Evolutionary conservation across 1,140 invertebrate species (phyloP), one percentile per base, ranked within the genome.

Genomic region (Brachionus sp.): DNA sequence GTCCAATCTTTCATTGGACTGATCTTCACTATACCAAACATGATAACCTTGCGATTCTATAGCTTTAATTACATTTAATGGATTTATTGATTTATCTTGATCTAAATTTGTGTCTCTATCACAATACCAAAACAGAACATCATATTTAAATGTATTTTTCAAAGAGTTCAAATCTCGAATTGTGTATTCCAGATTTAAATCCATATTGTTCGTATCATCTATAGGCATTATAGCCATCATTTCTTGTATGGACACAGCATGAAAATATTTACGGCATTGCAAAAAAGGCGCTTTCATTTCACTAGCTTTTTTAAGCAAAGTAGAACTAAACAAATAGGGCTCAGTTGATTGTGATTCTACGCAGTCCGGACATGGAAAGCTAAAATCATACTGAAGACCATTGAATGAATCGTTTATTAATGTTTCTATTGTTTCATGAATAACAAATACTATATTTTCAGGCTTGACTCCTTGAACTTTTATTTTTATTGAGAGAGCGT

Each of bases 181-280:
- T 84, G 86, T 85, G 70, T 86, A 85, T 50, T 87, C 87, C 6
- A 88, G 85, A 53, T 88, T 87, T 19, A 86, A 83, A 84, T 88
- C 88, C 86, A 87, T 87, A 64, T 87, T 86, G 12, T 84, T 84
- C 70, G 84, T 86, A 68, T 84, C 86, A 84, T 87, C 85, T 3
- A 86, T 84, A 39, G 88, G 88, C 85, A 87, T 86, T 42, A 86
- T 84, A 44, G 85, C 87, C 25, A 53, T 29, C 77, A 88, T 84
- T 84, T 88, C 87, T 7, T 85, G 84, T 85, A 89, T 86, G 3
- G 88, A 87, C 4, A 88, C 84, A 57, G 86, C 86, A 85, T 89
- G 88, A 85, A 89, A 89, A 78, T 86, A 87, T 73, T 87, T 88
- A 46, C 86, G 85, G 83, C 88, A 89, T 83, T 89, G 88, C 16